Base-by-base conservation (phyloP, 2,113 vertebrate species). In the Bos javanicus region DNA sequence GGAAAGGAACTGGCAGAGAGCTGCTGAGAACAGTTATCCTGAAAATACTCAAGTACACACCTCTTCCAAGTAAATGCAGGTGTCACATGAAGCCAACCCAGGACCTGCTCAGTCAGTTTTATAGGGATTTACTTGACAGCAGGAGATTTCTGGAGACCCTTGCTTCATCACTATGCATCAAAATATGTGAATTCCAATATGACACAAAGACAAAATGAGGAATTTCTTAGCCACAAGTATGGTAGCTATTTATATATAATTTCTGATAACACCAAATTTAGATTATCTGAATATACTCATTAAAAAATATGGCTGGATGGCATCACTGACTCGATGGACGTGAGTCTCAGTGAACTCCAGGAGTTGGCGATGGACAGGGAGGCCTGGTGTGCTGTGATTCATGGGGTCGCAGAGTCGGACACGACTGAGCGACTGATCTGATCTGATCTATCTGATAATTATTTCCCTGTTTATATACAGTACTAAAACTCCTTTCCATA, bases 201-300 rank as follows among this genome's bases (percentile, higher is more conserved):
- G 19, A 80, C 57, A 59, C 54, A 74, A 85, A 28, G 19, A 86
- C 62, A 96, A 91, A 92, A 96, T 1, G 7, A 50, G 16, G 33
- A 48, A 26, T 33, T 39, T 57, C 95, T 84, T 76, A 94, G 25
- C 39, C 48, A 74, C 15, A 93, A 88, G 91, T 76, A 39, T 33
- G 30, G 56, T 86, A 28, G 33, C 62, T 83, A 50, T 43, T 36
- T 95, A 56, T 48, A 91, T 26, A 78, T 62, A 80, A 92, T 78
- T 90, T 96, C 81, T 84, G 13, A 89, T 46, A 85, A 95, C 28
- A 76, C 33, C 57, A 95, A 93, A 87, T 78, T 95, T 87, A 67
- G n/a, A 87, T 16, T 85, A 80, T 50, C 43, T 78, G 50, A 90
- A 74, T 54, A 80, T 78, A 86, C 30, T 39, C 90, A 86, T 54